phyloP scores from a whole-genome alignment of 2,888 invertebrate species.

The Andrena marginata region DNA sequence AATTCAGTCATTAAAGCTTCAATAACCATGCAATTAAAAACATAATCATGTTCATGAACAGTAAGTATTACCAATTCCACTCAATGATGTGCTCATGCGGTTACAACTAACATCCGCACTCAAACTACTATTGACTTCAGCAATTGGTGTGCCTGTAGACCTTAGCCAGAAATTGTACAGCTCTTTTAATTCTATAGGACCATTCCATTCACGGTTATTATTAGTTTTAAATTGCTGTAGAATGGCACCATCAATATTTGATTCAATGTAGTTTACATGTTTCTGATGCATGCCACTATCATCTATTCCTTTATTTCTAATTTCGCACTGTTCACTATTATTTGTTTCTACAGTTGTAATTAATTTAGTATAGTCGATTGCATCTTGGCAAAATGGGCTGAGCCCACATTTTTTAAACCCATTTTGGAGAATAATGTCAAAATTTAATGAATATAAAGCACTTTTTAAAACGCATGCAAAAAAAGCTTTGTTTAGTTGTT shows the following conservation, averaged over 20 bases:
- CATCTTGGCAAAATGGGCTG: not conserved
- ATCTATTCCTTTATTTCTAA: not conserved
- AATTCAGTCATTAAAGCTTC: no score
- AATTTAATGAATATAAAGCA: not conserved
- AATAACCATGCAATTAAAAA: no score
- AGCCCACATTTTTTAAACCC: not conserved
- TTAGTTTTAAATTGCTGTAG: not conserved
- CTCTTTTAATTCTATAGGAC: not conserved
- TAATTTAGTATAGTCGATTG: not conserved
- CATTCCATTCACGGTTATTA: not conserved
- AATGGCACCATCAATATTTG: conserved; percentile 1
- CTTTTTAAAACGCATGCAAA: not conserved
- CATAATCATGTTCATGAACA: no score
- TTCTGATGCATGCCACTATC: not conserved
- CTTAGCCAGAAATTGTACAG: not conserved
- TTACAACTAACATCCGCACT: no score
- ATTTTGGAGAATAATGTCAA: not conserved
- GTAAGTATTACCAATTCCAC: no score
- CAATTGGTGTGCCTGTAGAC: not conserved
- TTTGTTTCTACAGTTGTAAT: not conserved
- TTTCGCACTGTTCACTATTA: not conserved
- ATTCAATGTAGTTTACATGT: not conserved
- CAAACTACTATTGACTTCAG: no score
- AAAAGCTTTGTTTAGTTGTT: not conserved
- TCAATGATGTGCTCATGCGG: no score